Percentiles rank a stretch among this genome's conserved stretches.
These are phyloP conservation scores for Muschampia plurimacula DNA, from an alignment of 2,888 invertebrate species.

Conservation along the genomic window DNA sequence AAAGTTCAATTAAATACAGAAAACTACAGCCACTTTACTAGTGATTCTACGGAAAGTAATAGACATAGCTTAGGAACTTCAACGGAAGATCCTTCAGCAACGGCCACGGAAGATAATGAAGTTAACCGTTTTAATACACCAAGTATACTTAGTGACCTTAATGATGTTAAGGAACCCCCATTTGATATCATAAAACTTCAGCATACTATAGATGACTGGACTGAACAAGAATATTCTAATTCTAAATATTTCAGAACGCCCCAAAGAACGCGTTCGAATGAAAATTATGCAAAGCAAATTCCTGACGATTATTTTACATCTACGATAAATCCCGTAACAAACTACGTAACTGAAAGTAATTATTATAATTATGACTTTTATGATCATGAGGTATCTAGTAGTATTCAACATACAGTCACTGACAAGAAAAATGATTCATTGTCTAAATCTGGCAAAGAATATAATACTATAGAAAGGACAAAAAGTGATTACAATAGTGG, in stretches of 20 bases:
- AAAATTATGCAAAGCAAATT: conserved; percentile 90
- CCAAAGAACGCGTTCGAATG: conserved; percentile 81
- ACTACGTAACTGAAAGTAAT: conserved; percentile 62
- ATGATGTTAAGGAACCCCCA: conserved; percentile 82
- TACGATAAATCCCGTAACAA: conserved; percentile 80
- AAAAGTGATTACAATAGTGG: conserved; percentile 58
- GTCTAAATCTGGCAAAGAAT: conserved; percentile 61
- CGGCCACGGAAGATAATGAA: conserved; percentile 78
- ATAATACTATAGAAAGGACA: conserved; percentile 68
- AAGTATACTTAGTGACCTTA: conserved; percentile 66
- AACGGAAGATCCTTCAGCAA: conserved; percentile 61
- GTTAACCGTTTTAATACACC: conserved; percentile 77
- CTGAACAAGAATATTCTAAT: conserved; percentile 90
- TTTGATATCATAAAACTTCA: conserved; percentile 91
- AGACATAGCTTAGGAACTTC: conserved; percentile 58
- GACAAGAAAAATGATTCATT: conserved; percentile 61
- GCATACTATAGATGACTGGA: conserved; percentile 95
- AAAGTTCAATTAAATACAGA: conserved; percentile 77
- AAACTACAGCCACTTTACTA: conserved; percentile 44
- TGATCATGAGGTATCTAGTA: conserved; percentile 81
- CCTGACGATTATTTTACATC: conserved; percentile 91
- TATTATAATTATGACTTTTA: conserved; percentile 71
- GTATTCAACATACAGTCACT: conserved; percentile 72
- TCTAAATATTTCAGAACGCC: conserved; percentile 80
- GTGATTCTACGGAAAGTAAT: conserved; percentile 59